phyloP scores from a whole-genome alignment of 2,888 invertebrate species.

The Chirona hameri region DNA sequence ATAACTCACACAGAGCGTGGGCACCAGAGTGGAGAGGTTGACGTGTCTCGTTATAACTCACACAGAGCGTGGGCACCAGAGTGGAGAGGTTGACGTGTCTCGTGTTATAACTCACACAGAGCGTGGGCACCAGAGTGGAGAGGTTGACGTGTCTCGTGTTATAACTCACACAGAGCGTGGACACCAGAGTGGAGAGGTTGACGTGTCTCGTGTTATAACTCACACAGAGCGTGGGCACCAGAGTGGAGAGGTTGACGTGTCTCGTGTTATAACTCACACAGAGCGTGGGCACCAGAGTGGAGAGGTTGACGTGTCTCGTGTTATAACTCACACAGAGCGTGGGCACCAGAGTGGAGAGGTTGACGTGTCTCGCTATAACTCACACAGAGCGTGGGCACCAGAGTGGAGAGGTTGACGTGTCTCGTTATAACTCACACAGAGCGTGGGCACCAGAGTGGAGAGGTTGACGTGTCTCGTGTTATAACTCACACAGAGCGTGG shows the following conservation, averaged over 20 bases:
- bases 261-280: too few relatives aligned
- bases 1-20: too few relatives aligned
- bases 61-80: conserved; percentile 86
- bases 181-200: conserved; percentile 85
- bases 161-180: too few relatives aligned
- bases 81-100: conserved; percentile 88
- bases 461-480: conserved; percentile 90
- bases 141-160: conserved; percentile 90
- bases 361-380: conserved; percentile 88
- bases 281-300: conserved; percentile 86
- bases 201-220: conserved; percentile 90
- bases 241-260: conserved; percentile 85
- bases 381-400: conserved; percentile 91
- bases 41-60: conserved; percentile 90
- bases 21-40: conserved; percentile 85
- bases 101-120: too few relatives aligned
- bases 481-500: too few relatives aligned
- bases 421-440: too few relatives aligned
- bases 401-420: conserved; percentile 85
- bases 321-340: too few relatives aligned
- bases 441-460: conserved; percentile 82
- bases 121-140: conserved; percentile 82
- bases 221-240: conserved; percentile 91
- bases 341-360: conserved; percentile 85
- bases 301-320: conserved; percentile 88